Evolutionary conservation across 1,140 invertebrate species (phyloP), one percentile per base, ranked within the genome.

Genomic region (Danaus plexippus): DNA sequence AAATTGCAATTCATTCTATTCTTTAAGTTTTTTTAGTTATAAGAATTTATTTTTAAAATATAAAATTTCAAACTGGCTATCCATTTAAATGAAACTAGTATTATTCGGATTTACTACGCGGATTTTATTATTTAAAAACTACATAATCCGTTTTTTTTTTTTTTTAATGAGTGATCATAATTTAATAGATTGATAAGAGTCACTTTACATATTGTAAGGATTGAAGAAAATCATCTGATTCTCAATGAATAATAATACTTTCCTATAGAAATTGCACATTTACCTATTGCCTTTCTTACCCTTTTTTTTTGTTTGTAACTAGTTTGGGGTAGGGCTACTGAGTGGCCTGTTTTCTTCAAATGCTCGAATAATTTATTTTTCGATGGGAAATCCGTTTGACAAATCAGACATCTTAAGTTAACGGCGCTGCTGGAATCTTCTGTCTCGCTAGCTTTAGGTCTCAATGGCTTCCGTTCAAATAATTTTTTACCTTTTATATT

Each of bases 351-450:
- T 59, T 83, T 88, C 69, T 88, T 88, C 55, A 88, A 88, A 83
- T 95, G 94, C 59, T 93, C 91, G 88, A 94, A 95, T 45, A 95
- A 83, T 87, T 94, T 95, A 85, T 95, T 95, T 87, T 94, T 95
- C 11, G 93, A 95, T 47, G 90, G 71, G 76, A 94, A 95, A 57
- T 89, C 88, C 15, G 87, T 69, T 70, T 91, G 90, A 69, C 94
- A 95, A 9, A 90, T 89, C 4, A 89, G 89, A 80, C 94, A 95
- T 57, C 88, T 85, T 50, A 89, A 83, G 69, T 77, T 89, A 10
- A 88, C 73, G 49, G 87, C 85, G 47, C 71, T 87, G 57, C 77
- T 90, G 40, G 87, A 85, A 46, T 83, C 89, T 69, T 89, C 87
- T 40, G 88, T 89, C 50, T 90, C 89, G 57, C 86, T 89, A 13